phyloP scores from a whole-genome alignment of 2,113 vertebrate genomes.

The Coreoperca whiteheadi region DNA sequence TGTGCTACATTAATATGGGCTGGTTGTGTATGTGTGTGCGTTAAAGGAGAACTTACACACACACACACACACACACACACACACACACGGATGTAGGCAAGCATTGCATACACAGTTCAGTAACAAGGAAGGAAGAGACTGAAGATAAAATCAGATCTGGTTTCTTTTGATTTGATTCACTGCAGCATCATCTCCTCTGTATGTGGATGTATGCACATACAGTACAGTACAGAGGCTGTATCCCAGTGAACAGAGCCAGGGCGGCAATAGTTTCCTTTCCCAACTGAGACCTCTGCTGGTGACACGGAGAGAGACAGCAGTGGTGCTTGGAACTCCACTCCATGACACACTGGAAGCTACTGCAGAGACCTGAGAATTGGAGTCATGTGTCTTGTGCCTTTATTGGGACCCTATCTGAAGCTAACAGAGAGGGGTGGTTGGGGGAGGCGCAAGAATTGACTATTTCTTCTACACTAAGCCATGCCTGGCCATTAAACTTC shows the following conservation, averaged over 20 bases:
- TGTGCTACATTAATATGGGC: neutral
- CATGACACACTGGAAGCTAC: neutral
- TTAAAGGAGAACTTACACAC: no score
- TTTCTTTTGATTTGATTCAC: constrained; percentile 30
- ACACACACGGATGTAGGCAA: neutral
- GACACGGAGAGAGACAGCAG: neutral
- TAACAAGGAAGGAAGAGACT: neutral
- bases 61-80: neutral
- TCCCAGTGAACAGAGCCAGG: neutral
- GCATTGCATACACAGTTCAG: neutral
- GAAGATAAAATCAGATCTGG: constrained; percentile 16
- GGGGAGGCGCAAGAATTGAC: no score
- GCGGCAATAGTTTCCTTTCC: neutral
- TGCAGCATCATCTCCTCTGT: constrained; percentile 41
- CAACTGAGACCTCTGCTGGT: constrained; percentile 71
- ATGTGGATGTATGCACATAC: constrained; percentile 28
- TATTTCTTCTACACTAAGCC: neutral
- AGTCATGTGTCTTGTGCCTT: neutral
- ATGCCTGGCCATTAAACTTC: neutral
- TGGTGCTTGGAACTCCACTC: neutral
- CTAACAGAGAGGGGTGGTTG: no score
- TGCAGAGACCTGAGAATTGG: neutral
- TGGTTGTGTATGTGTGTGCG: neutral
- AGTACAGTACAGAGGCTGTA: neutral
- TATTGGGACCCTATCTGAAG: neutral